Evolutionary conservation across 2,888 invertebrate genomes (phyloP), one percentile per base, ranked within the genome.

Genomic region (Spatulosminthurus flaviceps): DNA sequence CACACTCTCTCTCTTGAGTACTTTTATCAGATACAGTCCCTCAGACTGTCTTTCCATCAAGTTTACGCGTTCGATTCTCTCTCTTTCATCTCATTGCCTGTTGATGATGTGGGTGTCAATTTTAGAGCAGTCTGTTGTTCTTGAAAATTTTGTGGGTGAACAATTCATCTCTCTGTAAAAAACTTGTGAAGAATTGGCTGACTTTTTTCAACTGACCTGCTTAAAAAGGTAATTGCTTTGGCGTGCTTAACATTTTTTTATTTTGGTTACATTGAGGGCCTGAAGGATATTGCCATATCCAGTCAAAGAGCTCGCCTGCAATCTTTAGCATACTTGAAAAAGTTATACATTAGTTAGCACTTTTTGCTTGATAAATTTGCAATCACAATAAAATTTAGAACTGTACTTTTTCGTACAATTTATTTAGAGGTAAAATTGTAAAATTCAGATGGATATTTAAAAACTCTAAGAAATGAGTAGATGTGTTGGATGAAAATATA

Each of bases 261-360:
- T 51, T 51, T 51, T 51, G 51, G 16, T n/a, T 51, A 51, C 9
- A 51, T 16, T 51, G 51, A 51, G 51, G 51, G 51, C 16, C n/a
- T 11, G 51, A 51, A 51, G 51, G 51, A 51, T 51, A 70, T 70
- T 70, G 34, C 70, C 34, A 70, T 67, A 67, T 67, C 67, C 67
- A 29, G 29, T 26, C 16, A 19, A 1, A 69, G 29, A 26, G 69
- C 13, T 69, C 26, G 24, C 70, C 70, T 70, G 70, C 34, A 70
- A 70, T 70, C 70, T 70, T 70, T 70, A 42, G 51, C 51, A 51
- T 42, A 29, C 70, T 70, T 70, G 9, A 69, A 69, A 69, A 28
- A 29, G 28, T 70, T 21, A 70, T 69, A 29, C n/a, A n/a, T 64
- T 64, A 64, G 64, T 64, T 26, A 22, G 64, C 21, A 26, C 64